Conservation (phyloP, 2,113 vertebrate species). For the Rhinoderma darwinii region DNA sequence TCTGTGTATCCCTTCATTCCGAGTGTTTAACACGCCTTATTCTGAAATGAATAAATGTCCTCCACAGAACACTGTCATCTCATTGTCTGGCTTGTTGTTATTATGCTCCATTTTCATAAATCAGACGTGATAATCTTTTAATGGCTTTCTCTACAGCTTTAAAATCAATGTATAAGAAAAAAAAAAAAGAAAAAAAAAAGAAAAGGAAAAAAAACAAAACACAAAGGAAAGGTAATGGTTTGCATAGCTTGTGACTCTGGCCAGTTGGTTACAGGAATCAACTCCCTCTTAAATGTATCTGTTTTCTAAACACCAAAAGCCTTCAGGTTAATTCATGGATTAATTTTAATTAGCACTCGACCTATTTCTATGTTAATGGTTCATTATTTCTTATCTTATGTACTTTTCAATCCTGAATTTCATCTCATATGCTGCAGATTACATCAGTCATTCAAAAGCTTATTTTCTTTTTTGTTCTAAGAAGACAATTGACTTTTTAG, state of each 20-base stretch:
- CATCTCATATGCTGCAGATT: constrained; percentile 32
- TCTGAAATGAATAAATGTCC: constrained; percentile 87
- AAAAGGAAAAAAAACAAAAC: background rate
- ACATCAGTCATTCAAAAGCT: constrained; percentile 13
- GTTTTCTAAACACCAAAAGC: constrained; percentile 71
- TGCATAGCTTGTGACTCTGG: constrained; percentile 66
- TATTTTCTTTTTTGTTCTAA: background rate
- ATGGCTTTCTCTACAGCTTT: constrained; percentile 78
- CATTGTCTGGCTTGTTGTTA: constrained; percentile 78
- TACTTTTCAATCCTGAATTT: constrained; percentile 18
- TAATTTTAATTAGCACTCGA: constrained; percentile 63
- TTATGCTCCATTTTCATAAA: constrained; percentile 95
- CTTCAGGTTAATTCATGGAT: constrained; percentile 57
- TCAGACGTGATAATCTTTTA: constrained; percentile 91
- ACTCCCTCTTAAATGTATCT: constrained; percentile 69
- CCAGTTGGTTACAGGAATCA: constrained; percentile 70
- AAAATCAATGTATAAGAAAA: constrained; percentile 74
- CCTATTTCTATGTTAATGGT: constrained; percentile 41
- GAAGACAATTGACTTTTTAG: too few species aligned
- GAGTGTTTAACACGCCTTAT: constrained; percentile 78
- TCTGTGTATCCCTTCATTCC: constrained; percentile 85
- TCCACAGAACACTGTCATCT: constrained; percentile 84
- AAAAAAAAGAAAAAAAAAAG: constrained; percentile 36
- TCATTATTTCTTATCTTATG: constrained; percentile 49
- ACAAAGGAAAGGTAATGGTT: constrained; percentile 69